Base-by-base conservation (phyloP, 2,888 invertebrate genomes). In the Cerastis rubricosa region DNA sequence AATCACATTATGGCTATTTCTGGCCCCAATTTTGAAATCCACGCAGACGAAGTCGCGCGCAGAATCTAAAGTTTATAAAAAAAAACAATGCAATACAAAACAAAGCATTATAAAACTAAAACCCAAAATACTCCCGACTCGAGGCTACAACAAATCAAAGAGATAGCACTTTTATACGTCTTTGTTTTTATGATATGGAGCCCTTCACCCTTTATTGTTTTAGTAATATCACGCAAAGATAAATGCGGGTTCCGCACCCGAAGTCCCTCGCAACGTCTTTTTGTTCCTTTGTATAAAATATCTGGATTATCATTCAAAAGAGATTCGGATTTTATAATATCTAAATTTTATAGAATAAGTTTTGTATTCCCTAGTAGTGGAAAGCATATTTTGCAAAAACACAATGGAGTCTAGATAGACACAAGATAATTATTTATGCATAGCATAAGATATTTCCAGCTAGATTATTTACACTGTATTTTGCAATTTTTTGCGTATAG, bases 151-250 rank as follows among this genome's bases (percentile, higher is more conserved):
- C 84, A 87, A 89, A 87, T 88, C 84, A 88, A 83, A 88, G 75
- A 79, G 82, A 89, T 90, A 85, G 81, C 80, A 76, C 76, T 85
- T 87, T 85, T 83, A 83, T 81, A 83, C 80, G 76, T 81, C 80
- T 86, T 88, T 85, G 82, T 90, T 88, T 88, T 89, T 88, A 86
- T 87, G 88, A 82, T 84, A 82, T 74, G 78, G 76, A 78, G 78
- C 82, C 83, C 75, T 84, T 83, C 78, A 78, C 78, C 83, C 83
- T 88, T 89, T 90, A 89, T 88, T 90, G 88, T 88, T 86, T 89
- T 87, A 85, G 85, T 86, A 85, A 88, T 87, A 87, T 84, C 81
- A 73, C 66, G 75, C 61, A 63, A 65, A 86, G 85, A 89, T 90
- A 89, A 87, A 86, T 83, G 81, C 73, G 85, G 76, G 72, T 71